Evolutionary conservation across 2,888 invertebrate genomes (phyloP).

Genomic region (Drosophila nigricruria): DNA sequence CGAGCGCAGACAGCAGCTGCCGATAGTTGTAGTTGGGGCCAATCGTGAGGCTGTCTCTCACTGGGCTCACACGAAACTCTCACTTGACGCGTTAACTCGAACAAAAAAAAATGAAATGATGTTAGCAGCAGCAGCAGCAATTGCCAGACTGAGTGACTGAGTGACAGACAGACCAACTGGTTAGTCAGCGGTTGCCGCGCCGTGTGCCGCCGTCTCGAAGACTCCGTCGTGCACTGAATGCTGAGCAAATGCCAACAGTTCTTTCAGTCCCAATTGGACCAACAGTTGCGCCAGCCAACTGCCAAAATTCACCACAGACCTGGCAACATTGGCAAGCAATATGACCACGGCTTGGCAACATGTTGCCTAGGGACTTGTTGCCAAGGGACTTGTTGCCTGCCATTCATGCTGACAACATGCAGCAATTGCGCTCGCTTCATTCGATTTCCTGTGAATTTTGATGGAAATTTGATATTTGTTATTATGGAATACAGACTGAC

Average conservation of each 20-base stretch:
- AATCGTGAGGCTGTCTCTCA: conserved; percentile 69
- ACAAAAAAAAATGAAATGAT: conserved; percentile 7
- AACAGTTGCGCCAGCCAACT: conserved; percentile 6
- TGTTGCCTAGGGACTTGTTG: conserved; percentile 64
- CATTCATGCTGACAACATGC: not conserved
- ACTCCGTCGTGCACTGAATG: conserved; percentile 61
- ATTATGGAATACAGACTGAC: not conserved
- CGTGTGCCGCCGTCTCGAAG: conserved; percentile 62
- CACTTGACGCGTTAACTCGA: conserved; percentile 27
- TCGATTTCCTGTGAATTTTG: not conserved
- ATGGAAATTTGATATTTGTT: not conserved
- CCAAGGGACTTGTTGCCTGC: conserved; percentile 56
- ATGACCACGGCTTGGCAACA: conserved; percentile 42
- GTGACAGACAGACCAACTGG: conserved; percentile 11
- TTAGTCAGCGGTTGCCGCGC: conserved; percentile 52
- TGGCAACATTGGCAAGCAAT: conserved; percentile 3
- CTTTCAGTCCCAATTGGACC: conserved; percentile 22
- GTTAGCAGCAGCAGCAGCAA: not conserved
- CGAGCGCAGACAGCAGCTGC: conserved; percentile 60
- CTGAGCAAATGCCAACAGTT: conserved; percentile 34
- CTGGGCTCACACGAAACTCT: not conserved
- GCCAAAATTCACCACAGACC: conserved; percentile 41
- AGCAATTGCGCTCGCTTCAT: no score
- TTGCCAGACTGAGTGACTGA: no score
- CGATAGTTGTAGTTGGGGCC: conserved; percentile 41